These are phyloP conservation scores for Tenthredo amoena DNA, from an alignment of 2,888 invertebrate genomes.

Conservation along the genomic window DNA sequence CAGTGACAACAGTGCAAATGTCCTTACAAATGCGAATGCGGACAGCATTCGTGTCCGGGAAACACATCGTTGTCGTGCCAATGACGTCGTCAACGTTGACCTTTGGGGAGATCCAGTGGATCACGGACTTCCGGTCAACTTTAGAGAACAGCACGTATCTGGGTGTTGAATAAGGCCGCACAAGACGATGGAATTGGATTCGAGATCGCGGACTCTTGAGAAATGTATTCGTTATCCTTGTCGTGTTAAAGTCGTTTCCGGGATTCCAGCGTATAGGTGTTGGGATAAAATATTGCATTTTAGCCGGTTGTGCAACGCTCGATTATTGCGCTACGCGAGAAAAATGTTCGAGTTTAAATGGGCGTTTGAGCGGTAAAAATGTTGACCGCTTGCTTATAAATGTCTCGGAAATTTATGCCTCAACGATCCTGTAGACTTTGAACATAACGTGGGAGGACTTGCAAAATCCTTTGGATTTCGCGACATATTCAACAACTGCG, in stretches of 20 bases:
- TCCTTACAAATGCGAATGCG: slow-evolving; percentile 43
- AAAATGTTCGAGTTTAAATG: slow-evolving; percentile 26
- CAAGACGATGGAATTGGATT: slow-evolving; percentile 18
- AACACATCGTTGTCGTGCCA: slow-evolving; percentile 28
- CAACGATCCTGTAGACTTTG: slow-evolving; percentile 8
- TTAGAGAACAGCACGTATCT: slow-evolving; percentile 3
- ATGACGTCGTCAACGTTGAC: slow-evolving; percentile 43
- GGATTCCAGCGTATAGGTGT: slow-evolving; percentile 29
- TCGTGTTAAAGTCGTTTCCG: slow-evolving; percentile 19
- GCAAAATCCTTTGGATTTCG: background rate
- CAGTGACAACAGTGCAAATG: slow-evolving; percentile 41
- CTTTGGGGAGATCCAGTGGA: background rate
- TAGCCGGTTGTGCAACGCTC: slow-evolving; percentile 13
- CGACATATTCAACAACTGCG: background rate
- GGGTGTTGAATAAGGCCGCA: background rate
- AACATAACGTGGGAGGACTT: slow-evolving; percentile 3
- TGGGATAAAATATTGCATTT: slow-evolving; percentile 48
- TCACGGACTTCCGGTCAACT: slow-evolving; percentile 40
- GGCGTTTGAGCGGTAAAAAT: slow-evolving; percentile 18
- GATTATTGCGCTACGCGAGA: slow-evolving; percentile 44
- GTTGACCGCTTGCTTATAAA: slow-evolving; percentile 24
- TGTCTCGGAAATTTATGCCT: background rate
- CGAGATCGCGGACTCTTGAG: slow-evolving; percentile 10
- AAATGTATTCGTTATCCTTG: slow-evolving; percentile 42
- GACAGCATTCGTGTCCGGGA: slow-evolving; percentile 14